phyloP scores from a whole-genome alignment of 2,888 invertebrate genomes.

The Mellilla xanthometata region DNA sequence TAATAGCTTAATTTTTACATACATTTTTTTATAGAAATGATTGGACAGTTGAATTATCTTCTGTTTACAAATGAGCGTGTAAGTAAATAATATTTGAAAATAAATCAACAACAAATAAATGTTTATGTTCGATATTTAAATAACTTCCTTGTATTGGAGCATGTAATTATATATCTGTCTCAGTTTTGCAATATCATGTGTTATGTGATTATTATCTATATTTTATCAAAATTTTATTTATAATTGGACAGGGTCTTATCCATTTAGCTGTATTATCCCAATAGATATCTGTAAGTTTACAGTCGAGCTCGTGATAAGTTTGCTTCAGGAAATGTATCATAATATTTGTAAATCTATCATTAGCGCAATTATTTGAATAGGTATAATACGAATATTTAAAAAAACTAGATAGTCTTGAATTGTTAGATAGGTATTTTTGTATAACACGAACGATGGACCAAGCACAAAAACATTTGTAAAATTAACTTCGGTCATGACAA shows the following conservation, averaged over 20 bases:
- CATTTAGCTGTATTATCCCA: background rate
- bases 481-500: too few relatives aligned
- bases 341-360: background rate
- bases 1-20: constrained; percentile 7
- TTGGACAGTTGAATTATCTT: too few relatives aligned
- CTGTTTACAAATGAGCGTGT: too few relatives aligned
- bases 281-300: constrained; percentile 1
- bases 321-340: background rate
- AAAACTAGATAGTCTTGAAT: background rate
- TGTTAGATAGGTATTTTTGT: too few relatives aligned
- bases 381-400: too few relatives aligned
- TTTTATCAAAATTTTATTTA: constrained; percentile 12
- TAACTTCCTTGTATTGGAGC: constrained; percentile 12
- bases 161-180: constrained; percentile 3
- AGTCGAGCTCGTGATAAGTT: background rate
- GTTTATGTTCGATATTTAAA: constrained; percentile 1
- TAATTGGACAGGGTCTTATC: constrained; percentile 11
- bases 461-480: background rate
- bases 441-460: constrained; percentile 1
- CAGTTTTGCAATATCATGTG: constrained; percentile 8
- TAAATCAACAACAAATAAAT: constrained; percentile 9
- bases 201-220: constrained; percentile 8
- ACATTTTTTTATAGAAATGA: background rate
- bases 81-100: background rate
- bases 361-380: background rate